Evolutionary conservation across 1,140 invertebrate species (phyloP).

Genomic region (Panagrolaimus sp.): DNA sequence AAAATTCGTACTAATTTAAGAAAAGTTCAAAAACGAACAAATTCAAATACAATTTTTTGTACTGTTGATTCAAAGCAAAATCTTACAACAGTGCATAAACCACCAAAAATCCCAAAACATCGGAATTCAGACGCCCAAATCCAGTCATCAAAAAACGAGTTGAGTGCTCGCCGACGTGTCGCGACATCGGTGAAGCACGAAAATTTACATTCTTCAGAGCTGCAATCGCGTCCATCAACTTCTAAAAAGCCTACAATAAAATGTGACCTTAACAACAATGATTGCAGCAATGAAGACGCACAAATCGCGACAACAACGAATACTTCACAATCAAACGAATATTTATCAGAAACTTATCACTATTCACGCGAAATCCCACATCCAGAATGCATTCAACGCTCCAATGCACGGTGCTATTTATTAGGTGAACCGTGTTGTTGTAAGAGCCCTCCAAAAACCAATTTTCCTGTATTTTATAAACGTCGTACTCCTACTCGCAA

Average conservation of each 20-base stretch:
- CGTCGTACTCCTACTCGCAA: not conserved
- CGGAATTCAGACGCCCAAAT: not conserved
- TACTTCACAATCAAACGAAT: not conserved
- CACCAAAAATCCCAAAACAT: not conserved
- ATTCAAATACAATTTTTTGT: not conserved
- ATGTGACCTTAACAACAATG: conserved; percentile 7
- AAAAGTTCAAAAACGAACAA: conserved; percentile 2
- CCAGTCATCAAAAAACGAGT: conserved; percentile 16
- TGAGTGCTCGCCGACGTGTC: conserved; percentile 8
- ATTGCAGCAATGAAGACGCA: not conserved
- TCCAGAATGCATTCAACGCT: not conserved
- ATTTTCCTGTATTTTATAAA: not conserved
- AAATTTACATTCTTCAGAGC: conserved; percentile 12
- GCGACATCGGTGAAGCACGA: conserved; percentile 13
- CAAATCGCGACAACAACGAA: conserved; percentile 10
- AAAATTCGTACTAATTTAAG: conserved; percentile 9
- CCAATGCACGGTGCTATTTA: conserved; percentile 1
- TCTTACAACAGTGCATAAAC: not conserved
- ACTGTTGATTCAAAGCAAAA: not conserved
- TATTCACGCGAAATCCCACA: conserved; percentile 8
- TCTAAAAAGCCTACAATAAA: not conserved
- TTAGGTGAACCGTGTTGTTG: not conserved
- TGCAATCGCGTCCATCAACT: no score
- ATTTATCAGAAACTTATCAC: not conserved
- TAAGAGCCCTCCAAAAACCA: not conserved